phyloP scores from a whole-genome alignment of 2,113 vertebrate genomes.

The Puntigrus tetrazona region DNA sequence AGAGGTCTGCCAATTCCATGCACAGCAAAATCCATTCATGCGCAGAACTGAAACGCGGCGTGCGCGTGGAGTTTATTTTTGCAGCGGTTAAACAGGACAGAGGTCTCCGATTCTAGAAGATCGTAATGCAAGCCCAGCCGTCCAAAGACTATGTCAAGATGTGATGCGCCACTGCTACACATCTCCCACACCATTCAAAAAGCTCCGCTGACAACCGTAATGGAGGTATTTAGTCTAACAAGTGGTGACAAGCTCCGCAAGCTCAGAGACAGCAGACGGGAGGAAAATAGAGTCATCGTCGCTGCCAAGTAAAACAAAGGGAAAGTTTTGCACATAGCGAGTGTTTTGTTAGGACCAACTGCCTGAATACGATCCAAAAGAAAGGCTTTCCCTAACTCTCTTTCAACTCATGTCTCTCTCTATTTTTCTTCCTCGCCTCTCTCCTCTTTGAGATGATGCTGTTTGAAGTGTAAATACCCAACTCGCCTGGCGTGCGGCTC shows the following conservation, averaged over 20 bases:
- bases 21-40: conserved; percentile 3
- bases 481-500: conserved; percentile 17
- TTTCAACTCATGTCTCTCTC: conserved; percentile 3
- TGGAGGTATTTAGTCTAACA: conserved; percentile 36
- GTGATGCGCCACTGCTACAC: neutral
- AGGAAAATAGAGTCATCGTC: conserved; percentile 30
- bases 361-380: conserved; percentile 42
- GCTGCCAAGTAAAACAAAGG: conserved; percentile 43
- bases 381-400: conserved; percentile 21
- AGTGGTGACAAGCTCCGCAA: conserved; percentile 37
- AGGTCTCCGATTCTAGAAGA: neutral
- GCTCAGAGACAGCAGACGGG: conserved; percentile 8
- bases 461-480: conserved; percentile 60
- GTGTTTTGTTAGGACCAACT: conserved; percentile 44
- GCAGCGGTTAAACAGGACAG: neutral
- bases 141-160: neutral
- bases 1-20: conserved; percentile 16
- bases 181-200: conserved; percentile 1
- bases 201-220: conserved; percentile 21
- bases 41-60: neutral
- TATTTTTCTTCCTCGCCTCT: neutral
- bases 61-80: neutral
- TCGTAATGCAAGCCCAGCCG: neutral
- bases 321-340: conserved; percentile 47
- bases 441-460: conserved; percentile 24